Conservation (phyloP, 2,888 invertebrate genomes). For the Gymnocheta viridis region DNA sequence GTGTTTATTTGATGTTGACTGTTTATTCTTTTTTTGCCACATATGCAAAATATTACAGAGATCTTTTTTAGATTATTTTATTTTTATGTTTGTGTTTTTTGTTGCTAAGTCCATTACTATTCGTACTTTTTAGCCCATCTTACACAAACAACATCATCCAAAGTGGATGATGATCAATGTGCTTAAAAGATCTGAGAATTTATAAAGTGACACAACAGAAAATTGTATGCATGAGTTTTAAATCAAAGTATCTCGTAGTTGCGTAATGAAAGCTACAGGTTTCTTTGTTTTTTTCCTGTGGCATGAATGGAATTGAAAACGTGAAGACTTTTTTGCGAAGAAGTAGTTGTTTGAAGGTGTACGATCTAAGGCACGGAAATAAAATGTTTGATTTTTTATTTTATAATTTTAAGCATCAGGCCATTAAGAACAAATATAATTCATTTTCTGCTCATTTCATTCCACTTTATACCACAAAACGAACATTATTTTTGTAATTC, state of each 20-base stretch:
- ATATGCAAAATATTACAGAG: conserved; percentile 68
- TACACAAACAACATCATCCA: conserved; percentile 17
- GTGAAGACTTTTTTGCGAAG: conserved; percentile 5
- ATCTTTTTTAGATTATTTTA: conserved; percentile 14
- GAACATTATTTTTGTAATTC: too few relatives aligned
- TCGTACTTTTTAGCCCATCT: conserved; percentile 8
- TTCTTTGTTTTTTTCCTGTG: conserved; percentile 24
- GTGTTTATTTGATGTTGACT: conserved; percentile 69
- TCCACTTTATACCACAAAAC: too few relatives aligned
- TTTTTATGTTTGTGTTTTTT: background rate
- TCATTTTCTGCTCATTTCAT: too few relatives aligned
- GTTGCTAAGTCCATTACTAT: conserved; percentile 55
- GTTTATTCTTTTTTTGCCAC: conserved; percentile 37
- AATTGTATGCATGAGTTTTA: conserved; percentile 45
- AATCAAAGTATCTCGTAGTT: conserved; percentile 38
- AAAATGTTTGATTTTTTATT: background rate
- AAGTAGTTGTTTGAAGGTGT: background rate
- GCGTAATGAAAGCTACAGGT: conserved; percentile 47
- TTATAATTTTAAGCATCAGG: background rate
- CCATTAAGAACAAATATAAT: too few relatives aligned
- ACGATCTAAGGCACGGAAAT: conserved; percentile 40
- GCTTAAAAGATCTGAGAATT: conserved; percentile 74
- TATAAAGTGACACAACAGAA: conserved; percentile 78
- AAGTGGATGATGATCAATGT: conserved; percentile 54
- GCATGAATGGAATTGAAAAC: conserved; percentile 39